Conservation (phyloP, 1,140 invertebrate genomes). For the Dendrolimus punctatus region DNA sequence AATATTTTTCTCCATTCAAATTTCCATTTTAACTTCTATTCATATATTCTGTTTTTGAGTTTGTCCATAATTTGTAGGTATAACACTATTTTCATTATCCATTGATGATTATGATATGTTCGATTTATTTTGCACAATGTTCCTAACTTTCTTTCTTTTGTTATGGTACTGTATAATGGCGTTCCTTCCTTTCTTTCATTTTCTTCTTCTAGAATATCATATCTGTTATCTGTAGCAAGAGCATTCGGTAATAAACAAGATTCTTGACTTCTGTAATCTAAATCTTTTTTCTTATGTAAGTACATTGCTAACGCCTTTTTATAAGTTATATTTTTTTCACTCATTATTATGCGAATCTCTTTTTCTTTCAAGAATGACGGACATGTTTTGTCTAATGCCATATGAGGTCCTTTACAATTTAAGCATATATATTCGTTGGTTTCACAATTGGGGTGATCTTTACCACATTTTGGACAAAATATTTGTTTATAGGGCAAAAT, state of each 20-base stretch:
- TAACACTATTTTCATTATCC: no score
- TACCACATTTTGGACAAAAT: slow-evolving; percentile 4
- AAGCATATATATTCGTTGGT: neutral
- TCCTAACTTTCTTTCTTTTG: no score
- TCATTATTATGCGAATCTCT: slow-evolving; percentile 3
- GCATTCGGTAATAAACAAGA: no score
- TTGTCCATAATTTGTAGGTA: no score
- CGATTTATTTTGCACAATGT: no score
- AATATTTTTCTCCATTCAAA: slow-evolving; percentile 1
- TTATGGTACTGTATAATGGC: no score
- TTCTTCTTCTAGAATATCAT: no score
- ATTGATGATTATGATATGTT: no score
- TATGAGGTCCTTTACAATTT: slow-evolving; percentile 9
- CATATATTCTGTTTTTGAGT: no score
- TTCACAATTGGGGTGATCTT: slow-evolving; percentile 5
- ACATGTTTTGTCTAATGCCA: slow-evolving; percentile 5
- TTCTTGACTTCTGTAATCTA: no score
- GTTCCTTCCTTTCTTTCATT: no score
- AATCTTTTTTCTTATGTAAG: slow-evolving; percentile 1
- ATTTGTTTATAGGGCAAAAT: slow-evolving; percentile 6
- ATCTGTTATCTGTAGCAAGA: no score
- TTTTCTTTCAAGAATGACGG: slow-evolving; percentile 2
- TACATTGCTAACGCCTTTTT: slow-evolving; percentile 4
- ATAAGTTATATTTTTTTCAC: slow-evolving; percentile 4
- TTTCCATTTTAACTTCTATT: slow-evolving; percentile 1